Evolutionary conservation across 2,888 invertebrate species (phyloP).

Genomic region (Heliconius ismenius): DNA sequence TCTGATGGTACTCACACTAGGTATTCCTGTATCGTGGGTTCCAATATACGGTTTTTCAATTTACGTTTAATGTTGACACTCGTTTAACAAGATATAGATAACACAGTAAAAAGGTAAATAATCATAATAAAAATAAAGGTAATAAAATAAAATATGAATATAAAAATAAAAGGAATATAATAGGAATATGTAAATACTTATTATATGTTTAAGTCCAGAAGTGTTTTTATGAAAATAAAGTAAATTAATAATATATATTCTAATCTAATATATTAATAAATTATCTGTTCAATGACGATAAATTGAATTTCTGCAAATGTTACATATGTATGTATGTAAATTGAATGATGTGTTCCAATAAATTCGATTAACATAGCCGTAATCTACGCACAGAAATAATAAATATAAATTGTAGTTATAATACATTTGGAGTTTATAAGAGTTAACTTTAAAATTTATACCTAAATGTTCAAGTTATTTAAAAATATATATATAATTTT

Average conservation of each 20-base stretch:
- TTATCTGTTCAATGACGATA: background rate
- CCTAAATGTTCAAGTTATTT: background rate
- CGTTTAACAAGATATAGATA: too few species aligned
- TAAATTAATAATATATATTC: background rate
- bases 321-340: slow-evolving; percentile 19
- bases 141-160: too few species aligned
- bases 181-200: background rate
- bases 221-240: background rate
- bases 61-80: too few species aligned
- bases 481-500: too few species aligned
- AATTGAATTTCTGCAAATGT: slow-evolving; percentile 4
- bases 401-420: background rate
- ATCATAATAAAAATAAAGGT: too few species aligned
- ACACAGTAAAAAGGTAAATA: too few species aligned
- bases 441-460: background rate
- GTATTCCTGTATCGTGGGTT: too few species aligned
- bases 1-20: too few species aligned
- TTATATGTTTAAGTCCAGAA: background rate
- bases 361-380: slow-evolving; percentile 14
- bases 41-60: too few species aligned
- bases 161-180: too few species aligned
- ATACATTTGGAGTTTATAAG: background rate
- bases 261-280: slow-evolving; percentile 3
- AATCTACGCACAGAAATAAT: slow-evolving; percentile 22
- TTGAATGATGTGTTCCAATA: slow-evolving; percentile 21